These are phyloP conservation scores for Drosophila repleta DNA, from an alignment of 1,140 invertebrate species.

Conservation along the genomic window DNA sequence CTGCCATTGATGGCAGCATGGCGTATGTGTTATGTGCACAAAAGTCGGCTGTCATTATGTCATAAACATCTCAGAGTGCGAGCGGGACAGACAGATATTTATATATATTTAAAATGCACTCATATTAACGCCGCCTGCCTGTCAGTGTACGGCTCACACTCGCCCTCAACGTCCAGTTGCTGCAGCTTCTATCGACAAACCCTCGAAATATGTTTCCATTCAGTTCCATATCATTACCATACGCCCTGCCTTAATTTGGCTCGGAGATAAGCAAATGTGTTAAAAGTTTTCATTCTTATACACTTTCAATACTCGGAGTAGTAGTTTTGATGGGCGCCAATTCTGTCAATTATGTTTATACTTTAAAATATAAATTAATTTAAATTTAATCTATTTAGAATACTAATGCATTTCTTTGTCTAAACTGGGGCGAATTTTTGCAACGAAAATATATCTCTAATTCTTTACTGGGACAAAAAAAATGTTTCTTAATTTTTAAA, in stretches of 20 bases:
- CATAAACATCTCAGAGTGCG: slow-evolving; percentile 59
- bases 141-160: neutral
- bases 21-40: slow-evolving; percentile 56
- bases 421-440: no score
- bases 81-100: no score
- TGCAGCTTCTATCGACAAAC: no score
- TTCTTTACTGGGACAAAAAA: no score
- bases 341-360: no score
- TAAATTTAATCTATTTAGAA: no score
- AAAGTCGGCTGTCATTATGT: slow-evolving; percentile 73
- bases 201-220: neutral
- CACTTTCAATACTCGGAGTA: neutral
- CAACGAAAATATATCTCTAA: no score
- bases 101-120: slow-evolving; percentile 63
- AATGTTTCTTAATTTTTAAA: no score
- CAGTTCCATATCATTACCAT: slow-evolving; percentile 37
- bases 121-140: slow-evolving; percentile 52
- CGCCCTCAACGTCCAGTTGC: no score
- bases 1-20: slow-evolving; percentile 42
- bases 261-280: neutral
- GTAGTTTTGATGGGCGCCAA: no score
- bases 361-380: no score
- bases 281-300: slow-evolving; percentile 5
- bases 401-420: no score
- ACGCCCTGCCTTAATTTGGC: slow-evolving; percentile 20